phyloP scores from a whole-genome alignment of 2,888 invertebrate genomes.

The Mycalesis mineus region DNA sequence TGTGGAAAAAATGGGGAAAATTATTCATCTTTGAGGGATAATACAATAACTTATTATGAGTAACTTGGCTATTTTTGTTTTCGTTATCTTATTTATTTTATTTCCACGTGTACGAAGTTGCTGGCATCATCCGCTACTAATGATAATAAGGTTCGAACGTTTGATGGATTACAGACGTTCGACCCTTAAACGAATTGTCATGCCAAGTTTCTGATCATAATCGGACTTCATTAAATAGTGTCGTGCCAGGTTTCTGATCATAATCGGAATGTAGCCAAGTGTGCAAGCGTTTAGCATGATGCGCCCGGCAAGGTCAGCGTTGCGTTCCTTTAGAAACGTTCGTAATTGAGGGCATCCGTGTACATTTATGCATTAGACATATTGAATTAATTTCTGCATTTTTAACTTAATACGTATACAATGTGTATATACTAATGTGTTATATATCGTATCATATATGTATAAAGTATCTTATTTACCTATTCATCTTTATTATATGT shows the following conservation, averaged over 20 bases:
- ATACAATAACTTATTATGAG: too few relatives aligned
- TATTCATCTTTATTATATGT: too few relatives aligned
- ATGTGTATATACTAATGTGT: too few relatives aligned
- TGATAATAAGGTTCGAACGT: background rate
- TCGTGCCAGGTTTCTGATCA: background rate
- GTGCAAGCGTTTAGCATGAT: background rate
- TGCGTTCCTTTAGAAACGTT: slow-evolving; percentile 14
- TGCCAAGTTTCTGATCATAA: background rate
- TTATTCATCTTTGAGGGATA: too few relatives aligned
- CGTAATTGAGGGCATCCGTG: slow-evolving; percentile 17
- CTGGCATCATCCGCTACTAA: background rate
- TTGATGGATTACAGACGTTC: too few relatives aligned
- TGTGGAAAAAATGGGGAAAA: too few relatives aligned
- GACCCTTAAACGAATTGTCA: too few relatives aligned
- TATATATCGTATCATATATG: too few relatives aligned
- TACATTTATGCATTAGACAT: slow-evolving; percentile 3
- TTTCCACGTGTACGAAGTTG: too few relatives aligned
- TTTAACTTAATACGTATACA: background rate
- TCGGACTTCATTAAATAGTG: background rate
- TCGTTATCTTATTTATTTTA: too few relatives aligned
- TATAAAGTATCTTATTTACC: background rate
- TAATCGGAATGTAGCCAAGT: background rate
- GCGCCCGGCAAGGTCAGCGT: slow-evolving; percentile 5
- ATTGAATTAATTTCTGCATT: background rate
- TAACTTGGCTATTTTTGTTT: too few relatives aligned